These are phyloP conservation scores for Mesoclemmys tuberculata DNA, from an alignment of 2,113 vertebrate species.

Conservation along the genomic window DNA sequence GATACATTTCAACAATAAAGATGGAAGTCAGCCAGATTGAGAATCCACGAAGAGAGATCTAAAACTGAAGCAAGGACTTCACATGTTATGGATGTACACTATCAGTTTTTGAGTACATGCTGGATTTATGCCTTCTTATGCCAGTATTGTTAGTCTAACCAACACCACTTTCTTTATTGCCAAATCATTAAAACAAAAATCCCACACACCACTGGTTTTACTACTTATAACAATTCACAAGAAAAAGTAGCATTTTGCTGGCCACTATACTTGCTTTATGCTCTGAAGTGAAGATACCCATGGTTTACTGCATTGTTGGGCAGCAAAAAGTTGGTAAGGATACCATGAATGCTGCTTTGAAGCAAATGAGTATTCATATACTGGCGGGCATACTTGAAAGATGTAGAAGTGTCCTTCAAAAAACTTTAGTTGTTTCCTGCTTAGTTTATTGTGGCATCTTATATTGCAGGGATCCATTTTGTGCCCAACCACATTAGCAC, in stretches of 20 bases:
- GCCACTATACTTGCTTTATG: neutral
- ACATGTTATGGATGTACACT: neutral
- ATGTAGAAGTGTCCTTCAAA: neutral
- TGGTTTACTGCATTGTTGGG: neutral
- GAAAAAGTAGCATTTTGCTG: neutral
- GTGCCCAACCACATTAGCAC: neutral
- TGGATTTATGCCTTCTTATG: neutral
- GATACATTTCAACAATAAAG: neutral
- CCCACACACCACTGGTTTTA: fast-evolving
- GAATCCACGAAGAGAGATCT: neutral
- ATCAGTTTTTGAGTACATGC: neutral
- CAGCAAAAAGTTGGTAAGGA: neutral
- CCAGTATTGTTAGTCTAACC: neutral
- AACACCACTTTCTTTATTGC: neutral
- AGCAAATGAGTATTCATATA: neutral
- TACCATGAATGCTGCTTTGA: neutral
- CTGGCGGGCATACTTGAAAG: neutral
- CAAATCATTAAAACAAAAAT: neutral
- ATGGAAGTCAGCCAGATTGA: neutral
- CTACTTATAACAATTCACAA: neutral
- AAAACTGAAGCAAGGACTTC: neutral
- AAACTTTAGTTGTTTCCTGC: neutral
- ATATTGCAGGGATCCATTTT: neutral
- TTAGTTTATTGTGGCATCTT: neutral
- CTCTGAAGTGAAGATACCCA: neutral